These are phyloP conservation scores for Acanthopleura granulata DNA, from an alignment of 2,888 invertebrate species.

Conservation along the genomic window DNA sequence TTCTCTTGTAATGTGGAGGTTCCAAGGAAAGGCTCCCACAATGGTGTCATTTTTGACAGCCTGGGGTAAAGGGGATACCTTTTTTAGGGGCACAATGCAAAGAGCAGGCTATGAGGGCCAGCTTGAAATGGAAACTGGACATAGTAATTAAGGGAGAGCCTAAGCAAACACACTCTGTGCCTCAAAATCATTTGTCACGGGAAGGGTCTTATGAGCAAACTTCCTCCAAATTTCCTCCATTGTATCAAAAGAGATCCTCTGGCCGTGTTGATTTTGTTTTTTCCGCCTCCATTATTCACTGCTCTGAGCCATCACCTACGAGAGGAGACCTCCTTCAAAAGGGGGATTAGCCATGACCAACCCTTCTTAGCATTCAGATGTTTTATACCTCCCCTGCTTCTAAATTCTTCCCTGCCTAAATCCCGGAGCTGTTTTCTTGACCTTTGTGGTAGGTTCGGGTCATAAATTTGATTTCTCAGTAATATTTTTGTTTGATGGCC, in stretches of 20 bases:
- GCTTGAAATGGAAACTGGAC: constrained; percentile 15
- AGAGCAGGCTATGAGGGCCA: background rate
- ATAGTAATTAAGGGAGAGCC: constrained; percentile 18
- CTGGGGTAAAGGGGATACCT: constrained; percentile 8
- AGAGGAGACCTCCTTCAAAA: background rate
- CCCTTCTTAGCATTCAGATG: too few species aligned
- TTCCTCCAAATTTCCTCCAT: background rate
- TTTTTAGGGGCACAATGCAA: background rate
- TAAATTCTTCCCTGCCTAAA: too few species aligned
- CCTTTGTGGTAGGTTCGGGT: too few species aligned
- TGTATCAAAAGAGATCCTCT: constrained; percentile 1
- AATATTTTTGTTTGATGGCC: too few species aligned
- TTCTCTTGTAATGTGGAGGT: background rate
- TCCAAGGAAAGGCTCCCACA: background rate
- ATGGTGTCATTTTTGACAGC: constrained; percentile 18
- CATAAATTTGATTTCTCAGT: too few species aligned
- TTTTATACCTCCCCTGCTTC: too few species aligned
- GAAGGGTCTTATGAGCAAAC: constrained; percentile 9
- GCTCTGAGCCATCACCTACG: background rate
- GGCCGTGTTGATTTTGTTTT: background rate
- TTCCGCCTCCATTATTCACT: background rate
- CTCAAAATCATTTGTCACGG: background rate
- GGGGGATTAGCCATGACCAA: too few species aligned
- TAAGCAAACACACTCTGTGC: constrained; percentile 10
- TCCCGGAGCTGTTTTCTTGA: too few species aligned